phyloP scores from a whole-genome alignment of 2,113 vertebrate genomes.

The Ciconia stormi region DNA sequence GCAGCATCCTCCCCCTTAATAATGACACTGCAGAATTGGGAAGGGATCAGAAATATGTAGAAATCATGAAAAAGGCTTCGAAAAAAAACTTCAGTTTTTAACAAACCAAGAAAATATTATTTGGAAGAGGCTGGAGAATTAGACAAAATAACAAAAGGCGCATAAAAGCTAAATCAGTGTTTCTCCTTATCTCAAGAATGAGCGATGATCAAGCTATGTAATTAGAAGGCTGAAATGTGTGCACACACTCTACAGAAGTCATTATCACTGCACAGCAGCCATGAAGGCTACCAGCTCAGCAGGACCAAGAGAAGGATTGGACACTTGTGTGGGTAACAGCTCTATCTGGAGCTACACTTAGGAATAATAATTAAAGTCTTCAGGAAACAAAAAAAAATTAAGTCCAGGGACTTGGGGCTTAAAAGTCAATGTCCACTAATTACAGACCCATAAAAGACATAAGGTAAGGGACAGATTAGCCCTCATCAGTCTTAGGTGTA shows the following conservation, averaged over 20 bases:
- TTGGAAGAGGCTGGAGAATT: background rate
- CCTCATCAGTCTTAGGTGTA: background rate
- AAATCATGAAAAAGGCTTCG: background rate
- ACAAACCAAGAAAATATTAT: background rate
- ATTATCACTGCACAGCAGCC: background rate
- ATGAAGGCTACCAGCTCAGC: background rate
- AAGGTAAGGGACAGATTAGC: background rate
- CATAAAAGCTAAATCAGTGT: background rate
- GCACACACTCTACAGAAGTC: background rate
- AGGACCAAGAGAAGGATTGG: background rate
- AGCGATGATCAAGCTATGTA: background rate
- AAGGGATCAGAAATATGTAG: background rate
- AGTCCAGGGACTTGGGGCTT: background rate
- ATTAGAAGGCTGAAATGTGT: background rate
- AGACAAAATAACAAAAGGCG: fast-evolving
- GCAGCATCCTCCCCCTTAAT: background rate
- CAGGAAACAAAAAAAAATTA: background rate
- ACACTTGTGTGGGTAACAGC: background rate
- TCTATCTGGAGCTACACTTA: background rate
- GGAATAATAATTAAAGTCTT: background rate
- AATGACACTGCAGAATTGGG: background rate
- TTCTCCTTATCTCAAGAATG: background rate
- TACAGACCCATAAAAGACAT: background rate
- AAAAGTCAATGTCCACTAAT: background rate
- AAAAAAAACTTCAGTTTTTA: background rate